A percentile compares a stretch with the other conserved stretches of the same genome.
Evolutionary conservation across 2,113 vertebrate genomes (phyloP).

Genomic region (Scatophagus argus): DNA sequence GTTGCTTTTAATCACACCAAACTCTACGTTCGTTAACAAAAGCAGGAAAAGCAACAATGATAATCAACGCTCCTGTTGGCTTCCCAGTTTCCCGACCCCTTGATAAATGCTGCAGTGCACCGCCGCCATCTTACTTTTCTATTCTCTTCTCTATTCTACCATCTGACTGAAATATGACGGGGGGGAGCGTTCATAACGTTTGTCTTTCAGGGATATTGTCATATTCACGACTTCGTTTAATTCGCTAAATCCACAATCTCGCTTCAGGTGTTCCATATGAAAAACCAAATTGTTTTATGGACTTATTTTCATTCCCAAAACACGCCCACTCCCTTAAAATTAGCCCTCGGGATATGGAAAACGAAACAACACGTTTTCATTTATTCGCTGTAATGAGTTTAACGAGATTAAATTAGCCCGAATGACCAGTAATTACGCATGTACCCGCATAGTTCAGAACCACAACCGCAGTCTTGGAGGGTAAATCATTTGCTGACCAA

Average conservation of each 20-base stretch:
- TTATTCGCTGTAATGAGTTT: not conserved
- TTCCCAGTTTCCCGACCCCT: conserved; percentile 55
- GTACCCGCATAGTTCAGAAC: accelerated
- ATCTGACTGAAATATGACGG: conserved; percentile 64
- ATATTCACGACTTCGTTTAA: not conserved
- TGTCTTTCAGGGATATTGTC: not conserved
- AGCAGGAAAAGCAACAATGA: conserved; percentile 38
- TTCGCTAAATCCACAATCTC: accelerated
- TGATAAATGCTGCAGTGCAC: conserved; percentile 90
- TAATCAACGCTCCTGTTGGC: conserved; percentile 45
- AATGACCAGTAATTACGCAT: not conserved
- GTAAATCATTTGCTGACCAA: not conserved
- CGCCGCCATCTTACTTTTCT: conserved; percentile 94
- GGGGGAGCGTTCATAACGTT: conserved; percentile 3
- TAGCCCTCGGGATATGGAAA: conserved; percentile 59
- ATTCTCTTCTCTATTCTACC: conserved; percentile 75
- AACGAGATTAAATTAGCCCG: not conserved
- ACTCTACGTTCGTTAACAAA: accelerated
- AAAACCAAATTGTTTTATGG: not conserved
- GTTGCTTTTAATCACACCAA: not conserved
- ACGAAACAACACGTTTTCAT: conserved; percentile 40
- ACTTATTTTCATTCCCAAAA: conserved; percentile 47
- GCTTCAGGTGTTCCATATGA: not conserved
- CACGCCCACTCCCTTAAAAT: conserved; percentile 71
- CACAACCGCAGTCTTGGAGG: not conserved